phyloP scores from a whole-genome alignment of 2,113 vertebrate genomes.

The Pithys albifrons region DNA sequence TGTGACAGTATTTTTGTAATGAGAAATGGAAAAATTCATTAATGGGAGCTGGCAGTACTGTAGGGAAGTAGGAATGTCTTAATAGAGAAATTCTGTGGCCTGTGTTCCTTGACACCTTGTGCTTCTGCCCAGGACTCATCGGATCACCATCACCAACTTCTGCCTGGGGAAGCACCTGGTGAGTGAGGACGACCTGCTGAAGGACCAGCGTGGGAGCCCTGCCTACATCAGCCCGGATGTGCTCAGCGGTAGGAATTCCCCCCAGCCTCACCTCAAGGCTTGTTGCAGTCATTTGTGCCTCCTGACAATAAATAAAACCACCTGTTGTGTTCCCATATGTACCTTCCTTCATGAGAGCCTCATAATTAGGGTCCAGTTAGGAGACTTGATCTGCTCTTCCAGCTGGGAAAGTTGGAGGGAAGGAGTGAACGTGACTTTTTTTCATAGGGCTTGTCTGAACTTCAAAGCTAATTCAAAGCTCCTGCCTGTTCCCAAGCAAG shows the following conservation, averaged over 20 bases:
- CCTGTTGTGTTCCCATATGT: not conserved
- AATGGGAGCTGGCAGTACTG: not conserved
- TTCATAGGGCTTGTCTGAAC: not conserved
- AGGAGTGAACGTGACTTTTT: not conserved
- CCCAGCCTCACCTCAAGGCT: rapidly evolving
- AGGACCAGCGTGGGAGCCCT: conserved; percentile 98
- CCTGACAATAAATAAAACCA: not conserved
- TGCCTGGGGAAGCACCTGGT: conserved; percentile 98
- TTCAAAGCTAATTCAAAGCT: not conserved
- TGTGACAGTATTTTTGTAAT: not conserved
- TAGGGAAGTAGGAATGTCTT: not conserved
- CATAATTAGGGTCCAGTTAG: not conserved
- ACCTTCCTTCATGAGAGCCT: not conserved
- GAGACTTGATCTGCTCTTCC: not conserved
- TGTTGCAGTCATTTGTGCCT: not conserved
- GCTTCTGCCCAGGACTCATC: conserved; percentile 83
- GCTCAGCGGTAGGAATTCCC: conserved; percentile 85
- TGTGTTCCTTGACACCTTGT: not conserved
- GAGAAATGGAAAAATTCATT: not conserved
- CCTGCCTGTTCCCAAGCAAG: not conserved
- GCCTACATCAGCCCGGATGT: conserved; percentile 99
- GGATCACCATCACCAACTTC: conserved; percentile 99
- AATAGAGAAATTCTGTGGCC: not conserved
- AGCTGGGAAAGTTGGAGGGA: not conserved
- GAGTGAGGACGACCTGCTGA: conserved; percentile 96